These are phyloP conservation scores for Burhinus bistriatus DNA, from an alignment of 2,113 vertebrate genomes.

Conservation along the genomic window DNA sequence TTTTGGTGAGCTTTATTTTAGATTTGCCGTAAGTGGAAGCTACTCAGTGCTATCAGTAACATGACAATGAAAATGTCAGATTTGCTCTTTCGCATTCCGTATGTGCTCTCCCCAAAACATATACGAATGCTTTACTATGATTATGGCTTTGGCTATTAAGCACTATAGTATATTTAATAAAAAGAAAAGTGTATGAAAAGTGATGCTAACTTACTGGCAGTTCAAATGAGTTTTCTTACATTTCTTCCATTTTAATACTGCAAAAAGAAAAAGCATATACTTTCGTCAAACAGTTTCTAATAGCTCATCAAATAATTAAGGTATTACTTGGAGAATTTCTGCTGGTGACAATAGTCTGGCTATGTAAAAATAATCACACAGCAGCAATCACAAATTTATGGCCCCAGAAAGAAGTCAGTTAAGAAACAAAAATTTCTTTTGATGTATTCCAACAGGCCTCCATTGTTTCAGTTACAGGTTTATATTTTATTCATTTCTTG, in stretches of 20 bases:
- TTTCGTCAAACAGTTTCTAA: background rate
- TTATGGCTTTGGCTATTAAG: background rate
- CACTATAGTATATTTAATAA: background rate
- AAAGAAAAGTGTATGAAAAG: background rate
- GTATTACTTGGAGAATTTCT: background rate
- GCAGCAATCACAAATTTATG: background rate
- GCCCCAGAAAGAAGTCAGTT: background rate
- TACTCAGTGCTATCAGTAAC: background rate
- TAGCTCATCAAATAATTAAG: background rate
- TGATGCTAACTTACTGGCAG: background rate
- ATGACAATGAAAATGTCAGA: background rate
- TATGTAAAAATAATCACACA: background rate
- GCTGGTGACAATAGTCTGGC: background rate
- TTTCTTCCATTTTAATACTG: background rate
- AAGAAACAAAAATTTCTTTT: background rate
- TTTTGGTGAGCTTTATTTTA: background rate
- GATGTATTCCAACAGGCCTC: background rate
- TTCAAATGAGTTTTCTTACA: background rate
- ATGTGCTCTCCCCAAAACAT: background rate
- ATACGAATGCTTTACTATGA: background rate
- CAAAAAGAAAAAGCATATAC: background rate
- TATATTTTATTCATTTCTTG: background rate
- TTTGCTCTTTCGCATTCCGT: background rate
- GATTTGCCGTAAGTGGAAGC: background rate
- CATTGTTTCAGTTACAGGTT: background rate